Evolutionary conservation across 1,140 invertebrate species (phyloP), one percentile per base, ranked within the genome.

Genomic region (Brevipalpus yothersi): DNA sequence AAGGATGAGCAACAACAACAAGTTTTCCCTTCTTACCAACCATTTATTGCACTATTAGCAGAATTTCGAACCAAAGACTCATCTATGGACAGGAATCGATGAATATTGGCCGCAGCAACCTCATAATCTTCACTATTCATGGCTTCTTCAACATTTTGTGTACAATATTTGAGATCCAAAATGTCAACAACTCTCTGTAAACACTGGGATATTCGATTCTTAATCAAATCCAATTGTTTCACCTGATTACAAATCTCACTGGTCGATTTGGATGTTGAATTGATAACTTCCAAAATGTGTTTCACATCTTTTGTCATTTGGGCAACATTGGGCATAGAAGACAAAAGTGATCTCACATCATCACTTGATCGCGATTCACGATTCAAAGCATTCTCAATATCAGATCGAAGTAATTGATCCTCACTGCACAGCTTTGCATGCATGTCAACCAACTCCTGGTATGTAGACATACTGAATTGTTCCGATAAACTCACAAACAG

Each of bases 161-260:
- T 91, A 70, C 92, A 96, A 53, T 90, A 78, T 70, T 94, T 87
- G 21, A 99, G 75, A 72, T 98, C 94, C 60, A 96, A 79, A 21
- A 98, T 77, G 72, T 99, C 94, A 69, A 93, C 87, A 0, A 98
- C 91, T 63, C 91, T 75, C 66, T 86, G 82, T 68, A 97, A 87
- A 70, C 89, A 94, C 66, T 93, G 86, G 17, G 86, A 86, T 0
- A 96, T 94, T 64, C 88, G 77, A 64, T 81, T 86, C 86, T 94
- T 84, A 1, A 90, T 90, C 54, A 86, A 73, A 75, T 99, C 94
- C 23, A 98, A 72, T 61, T 88, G 82, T 53, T 90, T 78, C 12
- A 98, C 92, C 83, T 96, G 95, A 40, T 84, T 83, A 69, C 89
- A 94, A 19, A 96, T 90, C 73, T 89, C 89, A 68, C 90, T 84